Conservation (phyloP, 2,888 invertebrate species). For the Disparrhopalites patrizii region DNA sequence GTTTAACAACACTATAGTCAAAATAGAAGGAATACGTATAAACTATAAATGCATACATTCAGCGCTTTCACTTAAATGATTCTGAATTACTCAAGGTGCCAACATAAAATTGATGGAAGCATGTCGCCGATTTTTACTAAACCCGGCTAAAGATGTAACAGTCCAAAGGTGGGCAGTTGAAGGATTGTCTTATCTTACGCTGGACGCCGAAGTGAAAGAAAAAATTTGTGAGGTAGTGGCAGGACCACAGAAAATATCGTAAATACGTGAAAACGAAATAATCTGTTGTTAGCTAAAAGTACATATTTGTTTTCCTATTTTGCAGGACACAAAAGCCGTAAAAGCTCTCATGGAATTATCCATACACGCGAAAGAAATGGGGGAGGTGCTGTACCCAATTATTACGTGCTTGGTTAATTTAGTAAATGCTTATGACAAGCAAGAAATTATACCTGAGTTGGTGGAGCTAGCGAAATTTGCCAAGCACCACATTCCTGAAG, state of each 20-base stretch:
- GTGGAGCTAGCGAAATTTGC: conserved; percentile 96
- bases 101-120: conserved; percentile 88
- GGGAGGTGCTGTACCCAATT: conserved; percentile 61
- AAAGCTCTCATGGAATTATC: conserved; percentile 45
- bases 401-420: conserved; percentile 72
- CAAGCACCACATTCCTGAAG: conserved; percentile 97
- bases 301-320: neutral
- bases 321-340: conserved; percentile 39
- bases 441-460: conserved; percentile 94
- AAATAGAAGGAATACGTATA: no score
- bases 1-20: no score
- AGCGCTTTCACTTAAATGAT: neutral
- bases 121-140: conserved; percentile 83
- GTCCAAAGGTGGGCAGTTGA: conserved; percentile 95
- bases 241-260: neutral
- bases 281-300: no score
- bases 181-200: conserved; percentile 89
- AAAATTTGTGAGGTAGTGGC: conserved; percentile 88
- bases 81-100: conserved; percentile 57
- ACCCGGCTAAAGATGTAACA: conserved; percentile 80
- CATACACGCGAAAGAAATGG: conserved; percentile 38
- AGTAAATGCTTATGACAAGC: conserved; percentile 96
- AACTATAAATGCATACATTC: neutral
- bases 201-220: conserved; percentile 98
- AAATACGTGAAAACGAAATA: neutral